Evolutionary conservation across 1,140 invertebrate genomes (phyloP).

Genomic region (Cotesia chilonis): DNA sequence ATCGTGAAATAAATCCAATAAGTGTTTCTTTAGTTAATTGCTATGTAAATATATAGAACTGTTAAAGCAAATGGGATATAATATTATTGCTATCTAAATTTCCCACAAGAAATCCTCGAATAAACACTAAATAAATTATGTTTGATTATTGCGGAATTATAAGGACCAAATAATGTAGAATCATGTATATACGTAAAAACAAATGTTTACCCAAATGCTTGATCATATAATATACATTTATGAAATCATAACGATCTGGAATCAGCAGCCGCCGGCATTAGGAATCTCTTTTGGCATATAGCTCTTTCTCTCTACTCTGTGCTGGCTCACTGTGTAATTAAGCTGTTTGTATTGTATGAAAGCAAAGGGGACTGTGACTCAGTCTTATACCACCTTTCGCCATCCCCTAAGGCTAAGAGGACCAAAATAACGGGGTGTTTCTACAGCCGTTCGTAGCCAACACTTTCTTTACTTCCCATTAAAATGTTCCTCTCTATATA

Average conservation of each 20-base stretch:
- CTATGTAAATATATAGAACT: too few relatives aligned
- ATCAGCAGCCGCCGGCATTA: conserved; percentile 27
- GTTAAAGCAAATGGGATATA: too few relatives aligned
- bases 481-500: conserved; percentile 41
- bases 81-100: too few relatives aligned
- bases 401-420: conserved; percentile 29
- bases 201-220: neutral
- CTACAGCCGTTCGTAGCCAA: conserved; percentile 40
- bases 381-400: conserved; percentile 11
- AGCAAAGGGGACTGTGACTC: conserved; percentile 28
- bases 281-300: too few relatives aligned
- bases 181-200: neutral
- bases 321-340: conserved; percentile 51
- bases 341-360: conserved; percentile 55
- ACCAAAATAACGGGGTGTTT: conserved; percentile 48
- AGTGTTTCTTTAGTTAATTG: too few relatives aligned
- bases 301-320: neutral
- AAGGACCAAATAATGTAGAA: conserved; percentile 6
- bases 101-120: too few relatives aligned
- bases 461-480: conserved; percentile 54
- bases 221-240: conserved; percentile 35
- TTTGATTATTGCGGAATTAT: neutral
- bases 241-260: conserved; percentile 40
- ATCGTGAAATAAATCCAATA: too few relatives aligned
- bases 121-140: too few relatives aligned